Evolutionary conservation across 2,888 invertebrate genomes (phyloP).

Genomic region (Cecidostiba fungosa): DNA sequence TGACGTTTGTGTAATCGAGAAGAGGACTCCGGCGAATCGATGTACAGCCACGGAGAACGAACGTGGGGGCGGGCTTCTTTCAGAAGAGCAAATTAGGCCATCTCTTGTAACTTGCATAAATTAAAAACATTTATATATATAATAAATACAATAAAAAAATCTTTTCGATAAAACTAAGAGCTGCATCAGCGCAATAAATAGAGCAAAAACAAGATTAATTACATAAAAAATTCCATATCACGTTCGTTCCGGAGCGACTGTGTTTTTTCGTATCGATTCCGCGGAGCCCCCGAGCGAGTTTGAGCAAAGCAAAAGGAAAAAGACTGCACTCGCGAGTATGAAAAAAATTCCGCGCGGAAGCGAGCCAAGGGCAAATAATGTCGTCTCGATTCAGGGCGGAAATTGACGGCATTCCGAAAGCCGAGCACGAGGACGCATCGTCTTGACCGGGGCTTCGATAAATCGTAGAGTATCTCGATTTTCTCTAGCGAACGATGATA

Average conservation of each 20-base stretch:
- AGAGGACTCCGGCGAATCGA: conserved; percentile 37
- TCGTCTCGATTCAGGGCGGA: conserved; percentile 59
- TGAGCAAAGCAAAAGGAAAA: background rate
- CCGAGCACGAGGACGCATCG: conserved; percentile 43
- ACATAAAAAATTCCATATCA: conserved; percentile 36
- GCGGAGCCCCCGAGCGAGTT: conserved; percentile 25
- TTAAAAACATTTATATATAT: background rate
- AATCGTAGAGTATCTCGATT: conserved; percentile 53
- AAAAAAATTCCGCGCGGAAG: conserved; percentile 41
- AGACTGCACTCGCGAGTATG: background rate
- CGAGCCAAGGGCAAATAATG: conserved; percentile 32
- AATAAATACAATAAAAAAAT: background rate
- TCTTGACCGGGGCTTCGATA: conserved; percentile 48
- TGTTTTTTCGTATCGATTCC: conserved; percentile 39
- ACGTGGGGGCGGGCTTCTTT: background rate
- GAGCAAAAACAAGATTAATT: conserved; percentile 22
- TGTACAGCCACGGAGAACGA: background rate
- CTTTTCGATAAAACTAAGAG: conserved; percentile 1
- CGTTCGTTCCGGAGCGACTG: background rate
- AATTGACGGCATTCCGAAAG: conserved; percentile 46
- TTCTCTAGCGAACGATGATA: conserved; percentile 49
- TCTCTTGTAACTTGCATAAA: background rate
- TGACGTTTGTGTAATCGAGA: background rate
- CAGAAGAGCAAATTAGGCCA: conserved; percentile 9
- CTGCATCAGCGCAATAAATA: background rate